A percentile compares a stretch with the other conserved stretches of the same genome.
Conservation (phyloP, 2,113 vertebrate species). For the Tyto alba region DNA sequence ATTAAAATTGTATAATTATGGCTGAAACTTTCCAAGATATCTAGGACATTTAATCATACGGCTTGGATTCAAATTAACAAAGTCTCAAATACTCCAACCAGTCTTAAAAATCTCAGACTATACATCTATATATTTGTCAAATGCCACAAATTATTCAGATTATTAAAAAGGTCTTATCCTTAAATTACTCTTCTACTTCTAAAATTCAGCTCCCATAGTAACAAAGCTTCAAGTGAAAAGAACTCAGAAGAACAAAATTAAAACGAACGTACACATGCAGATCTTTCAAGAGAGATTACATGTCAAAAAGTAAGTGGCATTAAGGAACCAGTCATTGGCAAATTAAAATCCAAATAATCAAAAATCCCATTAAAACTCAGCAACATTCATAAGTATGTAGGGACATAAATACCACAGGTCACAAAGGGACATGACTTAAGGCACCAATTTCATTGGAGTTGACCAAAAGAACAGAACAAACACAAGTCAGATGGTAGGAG, state of each 20-base stretch:
- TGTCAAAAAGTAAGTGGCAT: not conserved
- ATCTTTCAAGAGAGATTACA: not conserved
- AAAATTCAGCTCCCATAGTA: slow-evolving; percentile 29
- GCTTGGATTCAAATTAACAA: slow-evolving; percentile 34
- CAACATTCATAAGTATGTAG: not conserved
- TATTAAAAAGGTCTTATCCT: slow-evolving; percentile 42
- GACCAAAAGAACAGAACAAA: not conserved
- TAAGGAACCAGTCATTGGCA: not conserved
- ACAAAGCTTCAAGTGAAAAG: slow-evolving; percentile 10
- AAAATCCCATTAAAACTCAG: not conserved
- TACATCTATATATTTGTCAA: slow-evolving; percentile 26
- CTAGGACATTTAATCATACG: not conserved
- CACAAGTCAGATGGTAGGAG: not conserved
- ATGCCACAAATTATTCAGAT: slow-evolving; percentile 26
- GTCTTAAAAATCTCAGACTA: slow-evolving; percentile 8
- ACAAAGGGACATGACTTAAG: not conserved
- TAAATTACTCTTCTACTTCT: slow-evolving; percentile 30
- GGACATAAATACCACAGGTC: not conserved
- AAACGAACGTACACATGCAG: not conserved
- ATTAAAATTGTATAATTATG: slow-evolving; percentile 52
- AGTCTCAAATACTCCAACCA: slow-evolving; percentile 10
- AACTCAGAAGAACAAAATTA: not conserved
- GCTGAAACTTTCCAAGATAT: slow-evolving; percentile 30
- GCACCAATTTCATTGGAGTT: not conserved
- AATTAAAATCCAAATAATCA: not conserved